Percentiles rank a stretch among this genome's conserved stretches.
phyloP scores from a whole-genome alignment of 2,888 invertebrate genomes.

The Lochmaea crataegi region DNA sequence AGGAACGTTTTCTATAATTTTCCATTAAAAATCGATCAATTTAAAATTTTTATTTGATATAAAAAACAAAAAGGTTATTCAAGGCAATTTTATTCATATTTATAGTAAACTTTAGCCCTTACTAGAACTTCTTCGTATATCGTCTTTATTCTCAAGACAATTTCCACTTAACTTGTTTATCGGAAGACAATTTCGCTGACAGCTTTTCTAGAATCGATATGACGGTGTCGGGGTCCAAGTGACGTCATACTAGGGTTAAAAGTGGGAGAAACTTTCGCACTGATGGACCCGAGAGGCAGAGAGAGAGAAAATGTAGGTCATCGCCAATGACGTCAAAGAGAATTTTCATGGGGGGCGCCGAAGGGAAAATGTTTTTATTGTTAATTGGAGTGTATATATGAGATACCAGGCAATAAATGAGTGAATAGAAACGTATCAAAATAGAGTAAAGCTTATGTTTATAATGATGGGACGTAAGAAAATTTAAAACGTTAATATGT shows the following conservation, averaged over 20 bases:
- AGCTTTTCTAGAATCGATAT: conserved; percentile 33
- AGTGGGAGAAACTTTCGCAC: conserved; percentile 2
- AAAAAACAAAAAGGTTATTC: too few relatives aligned
- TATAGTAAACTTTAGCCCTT: too few relatives aligned
- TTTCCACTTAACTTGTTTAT: conserved; percentile 38
- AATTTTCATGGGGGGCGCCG: not conserved
- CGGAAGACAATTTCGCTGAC: conserved; percentile 27
- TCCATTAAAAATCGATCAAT: too few relatives aligned
- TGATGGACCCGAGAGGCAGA: conserved; percentile 7
- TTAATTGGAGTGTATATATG: not conserved
- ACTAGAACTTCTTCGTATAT: too few relatives aligned
- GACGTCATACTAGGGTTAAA: conserved; percentile 32
- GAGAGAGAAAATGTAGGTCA: conserved; percentile 29
- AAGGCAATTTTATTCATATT: too few relatives aligned
- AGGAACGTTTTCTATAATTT: too few relatives aligned
- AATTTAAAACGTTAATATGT: too few relatives aligned
- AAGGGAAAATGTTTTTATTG: not conserved
- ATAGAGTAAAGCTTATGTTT: too few relatives aligned
- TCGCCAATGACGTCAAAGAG: conserved; percentile 30
- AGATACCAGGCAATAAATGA: too few relatives aligned
- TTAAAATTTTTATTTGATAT: too few relatives aligned
- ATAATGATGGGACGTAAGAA: too few relatives aligned
- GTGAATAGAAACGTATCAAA: not conserved
- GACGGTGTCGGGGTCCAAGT: conserved; percentile 30
- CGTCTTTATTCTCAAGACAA: not conserved